Evolutionary conservation across 1,140 invertebrate species (phyloP), one percentile per base, ranked within the genome.

Genomic region (Cyclina sinensis): DNA sequence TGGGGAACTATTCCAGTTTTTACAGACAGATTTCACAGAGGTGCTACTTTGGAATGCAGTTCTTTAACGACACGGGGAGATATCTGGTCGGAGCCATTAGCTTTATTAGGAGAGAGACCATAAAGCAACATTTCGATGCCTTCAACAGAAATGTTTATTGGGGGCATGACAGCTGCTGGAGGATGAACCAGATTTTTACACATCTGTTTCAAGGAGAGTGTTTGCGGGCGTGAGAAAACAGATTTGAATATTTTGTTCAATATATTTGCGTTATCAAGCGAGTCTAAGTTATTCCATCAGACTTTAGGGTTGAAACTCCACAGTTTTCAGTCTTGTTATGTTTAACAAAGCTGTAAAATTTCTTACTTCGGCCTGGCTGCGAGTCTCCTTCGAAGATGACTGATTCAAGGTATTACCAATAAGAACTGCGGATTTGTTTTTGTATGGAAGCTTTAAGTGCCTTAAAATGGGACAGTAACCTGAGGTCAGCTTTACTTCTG

Each of bases 171-270:
- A n/a, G n/a, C n/a, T 12, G 35, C 14, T 54, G 32, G 37, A n/a
- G 1, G 24, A 68, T 43, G 43, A 35, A 46, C 39, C 18, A 43
- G 32, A 37, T 24, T 68, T 82, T 46, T 43, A 74, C 16, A 80
- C n/a, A n/a, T 91, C 90, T 86, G 92, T 88, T 81, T 39, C 65
- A 12, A 80, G 90, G 57, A 86, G 92, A 80, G 93, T 93, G 93
- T 91, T 94, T n/a, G 82, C 92, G 27, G 92, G 92, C 21, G 73
- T 37, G 91, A 62, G 88, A 83, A n/a, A 90, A 79, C 76, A 14
- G 76, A 79, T 30, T 79, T 43, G 51, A 79, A 79, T 2, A 51
- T 5, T 5, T 79, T n/a, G n/a, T 9, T 79, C 30, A 79, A 24
- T 11, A 79, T 79, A 14, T 21, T 79, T 46, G 46, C 48, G 24